Base-by-base conservation (phyloP, 2,113 vertebrate species). In the Oreocharis arfaki region DNA sequence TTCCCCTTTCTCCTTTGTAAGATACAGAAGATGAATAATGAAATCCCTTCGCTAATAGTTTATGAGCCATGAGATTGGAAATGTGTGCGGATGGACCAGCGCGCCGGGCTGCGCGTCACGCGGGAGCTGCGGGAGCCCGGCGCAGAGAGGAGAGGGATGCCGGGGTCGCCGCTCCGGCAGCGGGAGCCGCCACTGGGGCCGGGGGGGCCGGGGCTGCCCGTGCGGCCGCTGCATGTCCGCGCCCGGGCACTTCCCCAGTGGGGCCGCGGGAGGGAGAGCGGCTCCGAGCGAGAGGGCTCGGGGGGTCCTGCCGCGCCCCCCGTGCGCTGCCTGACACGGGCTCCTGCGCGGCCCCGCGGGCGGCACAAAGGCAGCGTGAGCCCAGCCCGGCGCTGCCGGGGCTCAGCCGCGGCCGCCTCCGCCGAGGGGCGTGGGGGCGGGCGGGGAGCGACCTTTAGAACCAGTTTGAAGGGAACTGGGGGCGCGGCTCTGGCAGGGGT, bases 1-100 rank as follows among this genome's bases (percentile, higher is more conserved):
- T 20, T 22, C 5, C 3, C 60, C 44, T 39, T 24, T 91, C 87
- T 87, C 94, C 95, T 97, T 95, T 93, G 96, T 89, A 96, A 94
- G 96, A 93, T 97, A 93, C 96, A 93, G 97, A 97, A 97, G 97
- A 97, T 98, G 98, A 98, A 99, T 99, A 98, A 99, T 99, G 98
- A 98, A 97, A 98, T 97, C 98, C 98, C 98, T 96, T 98, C 97
- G 98, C 98, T 99, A 98, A 99, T 98, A 98, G 98, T 99, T 99
- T 99, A 99, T 99, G 99, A 98, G 98, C 98, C 99, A 99, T 99
- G 99, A 99, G 99, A 99, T 99, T 99, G 99, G 98, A 99, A 99
- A 98, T 97, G 98, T 97, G 97, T 98, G 98, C 98, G 98, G 97
- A 87, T 71, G 96, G 97, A 97, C 11, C 70, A 50, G 87, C 28